phyloP scores from a whole-genome alignment of 1,140 invertebrate genomes.

The Brachionus rubens region DNA sequence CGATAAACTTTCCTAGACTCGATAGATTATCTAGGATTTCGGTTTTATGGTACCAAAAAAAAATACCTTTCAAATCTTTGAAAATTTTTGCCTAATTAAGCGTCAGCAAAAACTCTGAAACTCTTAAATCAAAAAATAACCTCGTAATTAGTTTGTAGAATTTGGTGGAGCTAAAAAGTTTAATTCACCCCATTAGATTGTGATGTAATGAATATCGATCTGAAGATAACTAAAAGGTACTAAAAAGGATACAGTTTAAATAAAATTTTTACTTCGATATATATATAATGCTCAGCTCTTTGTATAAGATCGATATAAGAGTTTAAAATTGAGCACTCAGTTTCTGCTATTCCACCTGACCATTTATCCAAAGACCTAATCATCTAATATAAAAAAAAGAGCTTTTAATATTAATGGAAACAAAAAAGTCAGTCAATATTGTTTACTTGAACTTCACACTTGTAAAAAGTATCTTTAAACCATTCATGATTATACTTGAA shows the following conservation, averaged over 20 bases:
- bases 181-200: too few relatives aligned
- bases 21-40: too few relatives aligned
- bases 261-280: background rate
- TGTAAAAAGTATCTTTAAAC: background rate
- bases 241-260: background rate
- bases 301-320: conserved; percentile 88
- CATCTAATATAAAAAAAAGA: background rate
- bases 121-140: too few relatives aligned
- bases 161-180: too few relatives aligned
- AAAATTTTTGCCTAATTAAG: too few relatives aligned
- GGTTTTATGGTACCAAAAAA: too few relatives aligned
- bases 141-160: too few relatives aligned
- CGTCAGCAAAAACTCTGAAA: too few relatives aligned
- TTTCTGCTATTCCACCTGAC: conserved; percentile 79
- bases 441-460: conserved; percentile 6
- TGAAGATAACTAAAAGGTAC: too few relatives aligned
- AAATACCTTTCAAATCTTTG: too few relatives aligned
- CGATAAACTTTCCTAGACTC: too few relatives aligned
- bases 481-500: background rate
- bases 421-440: conserved; percentile 56
- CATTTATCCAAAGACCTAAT: conserved; percentile 63
- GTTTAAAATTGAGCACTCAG: conserved; percentile 86
- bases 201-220: too few relatives aligned
- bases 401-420: background rate
- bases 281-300: conserved; percentile 81